Base-by-base conservation (phyloP, 2,888 invertebrate species). In the Eupithecia pulchellata region DNA sequence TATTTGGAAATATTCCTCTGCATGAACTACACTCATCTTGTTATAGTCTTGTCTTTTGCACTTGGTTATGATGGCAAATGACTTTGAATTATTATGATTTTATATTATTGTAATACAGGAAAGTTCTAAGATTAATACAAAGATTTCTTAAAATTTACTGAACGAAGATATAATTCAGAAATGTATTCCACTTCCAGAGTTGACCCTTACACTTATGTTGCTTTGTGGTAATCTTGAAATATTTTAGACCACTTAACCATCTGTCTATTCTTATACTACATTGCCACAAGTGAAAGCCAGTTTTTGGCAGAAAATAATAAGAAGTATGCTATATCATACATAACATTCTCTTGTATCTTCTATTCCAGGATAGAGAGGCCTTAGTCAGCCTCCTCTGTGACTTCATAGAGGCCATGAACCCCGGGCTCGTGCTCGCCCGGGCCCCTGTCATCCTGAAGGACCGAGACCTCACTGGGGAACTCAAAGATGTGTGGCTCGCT, bases 401-500 rank as follows among this genome's bases (percentile, higher is more conserved):
- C 87, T 97, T 96, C 84, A 96, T 97, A 42, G 97, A 97, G 84
- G 95, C 96, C 20, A 96, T 96, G 96, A 97, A 97, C 82, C 95
- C 95, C 4, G 96, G 96, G 0, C 88, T 97, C 39, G 86, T 94
- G 74, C 91, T 97, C 76, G 91, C 95, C 32, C 92, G 96, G 82
- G 87, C 79, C n/a, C 95, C 96, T 2, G 84, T 95, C 17, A 96
- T 97, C 76, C 84, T 97, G 36, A 95, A 95, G 80, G 96, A 97
- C 81, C 91, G 96, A 30, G 97, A 97, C 84, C 92, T 97, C 72
- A 96, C 96, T 0, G 97, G 97, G 0, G 97, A 97, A 84, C 87
- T 97, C 29, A 97, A 97, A 83, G 96, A 97, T 83, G 96, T 97
- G 1, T 97, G 97, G 97, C 95, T 96, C 25, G 96, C 96, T 0